phyloP scores from a whole-genome alignment of 2,113 vertebrate species.

The Esox niger region DNA sequence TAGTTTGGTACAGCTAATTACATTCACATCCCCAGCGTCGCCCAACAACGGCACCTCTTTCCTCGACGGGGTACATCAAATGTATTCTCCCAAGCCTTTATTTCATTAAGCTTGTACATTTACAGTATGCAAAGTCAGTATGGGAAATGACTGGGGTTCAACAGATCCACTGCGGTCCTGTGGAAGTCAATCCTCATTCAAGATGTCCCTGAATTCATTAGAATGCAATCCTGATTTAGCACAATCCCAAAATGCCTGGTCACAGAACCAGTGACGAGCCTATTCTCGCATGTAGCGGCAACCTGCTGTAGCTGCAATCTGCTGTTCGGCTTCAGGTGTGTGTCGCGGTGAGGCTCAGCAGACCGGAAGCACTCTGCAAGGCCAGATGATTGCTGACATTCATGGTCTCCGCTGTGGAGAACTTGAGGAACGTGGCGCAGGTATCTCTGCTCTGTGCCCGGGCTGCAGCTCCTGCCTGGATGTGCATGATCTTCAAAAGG shows the following conservation, averaged over 20 bases:
- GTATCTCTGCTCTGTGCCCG: slow-evolving; percentile 60
- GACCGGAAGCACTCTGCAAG: slow-evolving; percentile 44
- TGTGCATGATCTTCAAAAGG: slow-evolving; percentile 66
- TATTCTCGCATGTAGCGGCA: too few species aligned
- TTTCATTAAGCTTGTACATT: too few species aligned
- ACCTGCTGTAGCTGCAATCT: neutral
- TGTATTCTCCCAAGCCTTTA: neutral
- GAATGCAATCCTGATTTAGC: too few species aligned
- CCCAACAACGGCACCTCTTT: too few species aligned
- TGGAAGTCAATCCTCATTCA: too few species aligned
- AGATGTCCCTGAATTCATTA: too few species aligned
- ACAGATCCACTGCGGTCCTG: neutral
- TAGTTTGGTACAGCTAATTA: neutral
- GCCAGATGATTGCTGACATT: slow-evolving; percentile 72
- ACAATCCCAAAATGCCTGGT: too few species aligned
- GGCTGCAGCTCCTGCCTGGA: slow-evolving; percentile 68
- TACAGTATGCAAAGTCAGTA: too few species aligned
- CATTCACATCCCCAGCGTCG: neutral
- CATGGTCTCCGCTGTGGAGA: slow-evolving; percentile 70
- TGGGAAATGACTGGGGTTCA: neutral
- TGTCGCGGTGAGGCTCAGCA: slow-evolving; percentile 50
- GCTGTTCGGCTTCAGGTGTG: slow-evolving; percentile 16
- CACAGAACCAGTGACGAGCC: neutral
- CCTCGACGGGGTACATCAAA: neutral
- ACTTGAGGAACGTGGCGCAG: slow-evolving; percentile 77